Conservation (phyloP, 2,113 vertebrate species). For the Carlito syrichta region DNA sequence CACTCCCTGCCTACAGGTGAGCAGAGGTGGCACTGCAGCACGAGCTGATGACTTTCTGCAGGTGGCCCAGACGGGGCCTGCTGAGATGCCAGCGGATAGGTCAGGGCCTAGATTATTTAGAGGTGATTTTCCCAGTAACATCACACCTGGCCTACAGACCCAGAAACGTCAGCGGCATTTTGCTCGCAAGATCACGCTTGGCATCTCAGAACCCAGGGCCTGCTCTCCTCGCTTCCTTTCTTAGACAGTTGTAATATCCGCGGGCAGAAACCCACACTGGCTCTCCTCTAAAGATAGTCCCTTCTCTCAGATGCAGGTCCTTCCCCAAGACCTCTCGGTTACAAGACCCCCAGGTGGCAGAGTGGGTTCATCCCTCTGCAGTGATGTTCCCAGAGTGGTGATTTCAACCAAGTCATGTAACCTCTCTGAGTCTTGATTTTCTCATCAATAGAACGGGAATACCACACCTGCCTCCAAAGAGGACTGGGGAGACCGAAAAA, state of each 20-base stretch:
- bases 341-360: fast-evolving
- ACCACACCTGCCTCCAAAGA: neutral
- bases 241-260: neutral
- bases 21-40: neutral
- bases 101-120: neutral
- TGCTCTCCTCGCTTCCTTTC: neutral
- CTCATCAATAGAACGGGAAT: neutral
- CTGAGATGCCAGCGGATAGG: conserved; percentile 36
- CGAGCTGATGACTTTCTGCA: neutral
- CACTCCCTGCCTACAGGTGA: neutral
- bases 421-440: neutral
- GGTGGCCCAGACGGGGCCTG: neutral
- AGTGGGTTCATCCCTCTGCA: neutral
- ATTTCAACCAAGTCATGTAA: neutral
- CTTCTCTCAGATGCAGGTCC: neutral
- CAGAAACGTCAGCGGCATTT: neutral
- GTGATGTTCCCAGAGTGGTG: neutral
- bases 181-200: fast-evolving
- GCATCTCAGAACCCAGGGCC: neutral
- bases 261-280: neutral
- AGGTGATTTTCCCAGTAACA: conserved; percentile 8
- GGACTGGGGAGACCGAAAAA: fast-evolving
- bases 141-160: neutral
- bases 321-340: neutral
- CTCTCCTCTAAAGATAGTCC: neutral